Base-by-base conservation (phyloP, 2,888 invertebrate species). In the Tetragonisca angustula region DNA sequence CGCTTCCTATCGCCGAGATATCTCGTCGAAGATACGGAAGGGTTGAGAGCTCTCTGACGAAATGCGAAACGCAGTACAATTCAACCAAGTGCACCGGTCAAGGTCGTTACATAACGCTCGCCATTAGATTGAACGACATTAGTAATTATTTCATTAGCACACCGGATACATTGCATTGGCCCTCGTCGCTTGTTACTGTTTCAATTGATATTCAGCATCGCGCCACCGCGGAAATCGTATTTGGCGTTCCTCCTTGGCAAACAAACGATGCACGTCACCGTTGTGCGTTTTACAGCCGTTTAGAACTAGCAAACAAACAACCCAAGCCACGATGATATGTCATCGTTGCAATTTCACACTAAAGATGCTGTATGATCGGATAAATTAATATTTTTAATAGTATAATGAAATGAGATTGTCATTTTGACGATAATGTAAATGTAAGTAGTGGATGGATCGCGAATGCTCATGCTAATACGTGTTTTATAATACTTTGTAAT, bases 141-240 rank as follows among this genome's bases (percentile, higher is more conserved):
- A 86, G 87, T 91, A 92, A 92, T 92, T 92, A 92, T 92, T 91
- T 90, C 90, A 91, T 92, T 92, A 91, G 67, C 89, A 89, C 87
- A 85, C 82, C 88, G 90, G 88, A 91, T 91, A 88, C 84, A 86
- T 84, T 85, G 85, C 87, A 50, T 52, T 76, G 90, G 88, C 88
- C 91, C 90, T 90, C 90, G 87, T 81, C 80, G 77, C 88, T 89
- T 77, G 88, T 92, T 92, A 88, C 88, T 90, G 36, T 75, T 90
- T 85, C 92, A 92, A 92, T 92, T 92, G 90, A 87, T 86, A 88
- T 91, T 85, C 64, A 82, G 43, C 56, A 52, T 62, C 75, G 61
- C 75, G 54, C 50, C 49, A 52, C 43, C 24, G 27, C 79, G 69
- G 65, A 61, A 79, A 79, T 50, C 75, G 43, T 70, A 54, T 64